Evolutionary conservation across 2,888 invertebrate genomes (phyloP), one percentile per base, ranked within the genome.

Genomic region (Polyommatus icarus): DNA sequence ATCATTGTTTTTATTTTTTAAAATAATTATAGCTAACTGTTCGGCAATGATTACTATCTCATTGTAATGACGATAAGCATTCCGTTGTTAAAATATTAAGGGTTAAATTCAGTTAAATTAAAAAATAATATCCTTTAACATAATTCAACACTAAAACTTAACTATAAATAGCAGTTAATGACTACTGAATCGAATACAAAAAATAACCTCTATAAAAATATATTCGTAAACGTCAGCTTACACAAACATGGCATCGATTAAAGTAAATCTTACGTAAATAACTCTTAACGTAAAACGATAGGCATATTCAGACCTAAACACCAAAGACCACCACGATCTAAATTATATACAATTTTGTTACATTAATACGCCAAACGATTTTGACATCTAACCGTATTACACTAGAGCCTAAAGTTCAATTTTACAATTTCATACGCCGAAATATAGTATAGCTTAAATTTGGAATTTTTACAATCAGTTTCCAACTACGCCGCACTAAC

Each of bases 1-100:
- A 93, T 94, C 92, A 91, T 93, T 89, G 84, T 91, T 94, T 94
- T 94, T 94, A 92, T 94, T 94, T 94, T 94, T 94, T 94, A 91
- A 94, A 94, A 94, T 94, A 94, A 94, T 94, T 94, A 94, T 94
- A 94, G 93, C 94, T 94, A 94, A 94, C 94, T 93, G 90, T 92
- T 90, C 94, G 93, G 93, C 93, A 92, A 93, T 94, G 91, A 93
- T 92, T 87, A 88, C 89, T 89, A 91, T 88, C 90, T 91, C 91
- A 86, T 86, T 89, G 89, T 82, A 92, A 94, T 93, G 93, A 94
- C 93, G 91, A 88, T 88, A 93, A 93, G 93, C 94, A 93, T 93
- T 89, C 90, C 91, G 91, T 92, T 92, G 92, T 93, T 93, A 88
- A 90, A 73, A 73, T 50, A 84, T 87, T 87, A 87, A 84, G 87